Evolutionary conservation across 2,888 invertebrate genomes (phyloP), one percentile per base, ranked within the genome.

Genomic region (Cataglyphis altisquamis): DNA sequence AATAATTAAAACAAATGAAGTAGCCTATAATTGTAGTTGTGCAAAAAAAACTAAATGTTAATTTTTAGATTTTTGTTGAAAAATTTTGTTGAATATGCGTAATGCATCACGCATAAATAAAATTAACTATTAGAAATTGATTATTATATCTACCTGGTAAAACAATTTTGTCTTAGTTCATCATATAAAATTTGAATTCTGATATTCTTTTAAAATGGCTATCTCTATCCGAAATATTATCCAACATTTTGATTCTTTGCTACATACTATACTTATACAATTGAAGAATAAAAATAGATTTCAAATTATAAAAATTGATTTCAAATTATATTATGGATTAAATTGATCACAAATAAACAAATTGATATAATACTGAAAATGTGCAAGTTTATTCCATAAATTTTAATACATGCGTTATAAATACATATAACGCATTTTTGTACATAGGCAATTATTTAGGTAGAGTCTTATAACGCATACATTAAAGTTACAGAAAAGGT

Each of bases 231-330:
- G 5, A 15, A 60, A 39, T 9, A 63, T 41, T 63, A 62, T 29
- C n/a, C 72, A 72, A 18, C n/a, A n/a, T 29, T 45, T 70, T 75
- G 8, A 66, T 9, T 63, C n/a, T 36, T 77, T 55, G n/a, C 39
- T 55, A 72, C 68, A 21, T 29, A 1, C 18, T 75, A 63, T n/a
- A 70, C 39, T 39, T 52, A 52, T 55, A 77, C 3, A 77, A 39
- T 55, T 75, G 48, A 48, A 21, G 2, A 25, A 18, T 29, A 29
- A 75, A 39, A 67, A 67, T 48, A 36, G 4, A 25, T 52, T 25
- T 36, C 25, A 39, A 45, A 29, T 32, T 9, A 45, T 64, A 21
- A 75, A 39, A 67, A 67, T 48, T 52, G 4, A 25, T 52, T 25
- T 36, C 25, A 39, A 45, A 29, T 32, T 9, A 45, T 64, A 41